Evolutionary conservation across 1,140 invertebrate genomes (phyloP), one percentile per base, ranked within the genome.

Genomic region (Triops longicaudatus): DNA sequence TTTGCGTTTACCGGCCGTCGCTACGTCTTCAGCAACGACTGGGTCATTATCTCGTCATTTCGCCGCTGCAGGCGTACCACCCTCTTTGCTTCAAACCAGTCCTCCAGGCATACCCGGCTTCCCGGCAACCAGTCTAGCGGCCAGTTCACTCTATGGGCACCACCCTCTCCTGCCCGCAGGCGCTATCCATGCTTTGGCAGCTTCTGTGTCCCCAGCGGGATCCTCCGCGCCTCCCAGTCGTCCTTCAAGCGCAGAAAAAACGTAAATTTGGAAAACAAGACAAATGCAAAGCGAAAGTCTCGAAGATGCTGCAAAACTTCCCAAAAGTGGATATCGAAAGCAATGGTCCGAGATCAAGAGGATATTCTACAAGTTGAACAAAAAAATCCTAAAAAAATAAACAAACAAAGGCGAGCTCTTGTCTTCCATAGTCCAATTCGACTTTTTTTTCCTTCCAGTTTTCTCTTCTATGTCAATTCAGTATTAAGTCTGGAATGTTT

Each of bases 241-340:
- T 26, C 76, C 76, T 31, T 77, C 76, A 2, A 77, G 76, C 44
- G 76, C 31, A 28, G 76, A 77, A 73, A 77, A 77, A 43, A 77
- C 76, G 17, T 77, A 43, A 77, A 41, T 73, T 28, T 9, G 9
- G 26, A 26, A 77, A 7, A 41, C n/a, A 26, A 0, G 14, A 72
- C 22, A 9, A 17, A 22, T 63, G 3, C 22, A 22, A 22, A 63
- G 22, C 50, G 17, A 63, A 63, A 63, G n/a, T n/a, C 50, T 5
- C 14, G 22, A 63, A 63, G 17, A 63, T 9, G 6, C 0, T 22
- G 17, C 50, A 17, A 63, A 63, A n/a, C 9, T 12, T 63, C 6
- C 14, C 9, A 1, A 22, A 17, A 17, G 1, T n/a, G 1, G n/a
- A 50, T 14, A 63, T n/a, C 50, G 22, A 10, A 17, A 63, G 22